Evolutionary conservation across 1,140 invertebrate species (phyloP).

Genomic region (Scaptomyza graminum): DNA sequence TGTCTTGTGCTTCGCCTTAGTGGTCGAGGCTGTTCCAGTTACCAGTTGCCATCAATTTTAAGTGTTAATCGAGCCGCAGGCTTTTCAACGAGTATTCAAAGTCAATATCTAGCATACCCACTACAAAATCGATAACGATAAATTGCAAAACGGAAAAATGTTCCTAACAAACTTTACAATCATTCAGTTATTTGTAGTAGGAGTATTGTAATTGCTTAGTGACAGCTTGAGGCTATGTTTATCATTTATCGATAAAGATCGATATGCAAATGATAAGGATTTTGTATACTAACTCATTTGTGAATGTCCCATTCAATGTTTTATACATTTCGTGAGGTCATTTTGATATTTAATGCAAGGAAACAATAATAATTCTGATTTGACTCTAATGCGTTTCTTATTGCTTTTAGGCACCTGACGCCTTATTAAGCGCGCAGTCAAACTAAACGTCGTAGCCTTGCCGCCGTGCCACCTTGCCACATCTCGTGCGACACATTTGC

Average conservation of each 20-base stretch:
- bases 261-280: too few species aligned
- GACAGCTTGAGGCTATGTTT: too few species aligned
- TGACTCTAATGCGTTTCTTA: background rate
- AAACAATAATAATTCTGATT: too few species aligned
- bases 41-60: constrained; percentile 36
- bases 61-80: background rate
- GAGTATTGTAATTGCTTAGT: background rate
- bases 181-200: too few species aligned
- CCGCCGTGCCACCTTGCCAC: background rate
- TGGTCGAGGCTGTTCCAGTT: constrained; percentile 6
- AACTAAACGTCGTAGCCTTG: constrained; percentile 42
- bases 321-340: too few species aligned
- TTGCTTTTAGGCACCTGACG: constrained; percentile 10
- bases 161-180: too few species aligned
- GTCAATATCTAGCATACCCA: background rate
- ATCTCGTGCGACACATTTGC: constrained; percentile 11
- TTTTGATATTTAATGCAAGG: too few species aligned
- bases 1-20: background rate
- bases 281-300: too few species aligned
- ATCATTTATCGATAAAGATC: too few species aligned
- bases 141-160: background rate
- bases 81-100: constrained; percentile 4
- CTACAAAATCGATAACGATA: constrained; percentile 12
- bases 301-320: too few species aligned
- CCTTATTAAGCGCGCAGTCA: constrained; percentile 51